phyloP scores from a whole-genome alignment of 2,113 vertebrate species.

The Eulacestoma nigropectus region DNA sequence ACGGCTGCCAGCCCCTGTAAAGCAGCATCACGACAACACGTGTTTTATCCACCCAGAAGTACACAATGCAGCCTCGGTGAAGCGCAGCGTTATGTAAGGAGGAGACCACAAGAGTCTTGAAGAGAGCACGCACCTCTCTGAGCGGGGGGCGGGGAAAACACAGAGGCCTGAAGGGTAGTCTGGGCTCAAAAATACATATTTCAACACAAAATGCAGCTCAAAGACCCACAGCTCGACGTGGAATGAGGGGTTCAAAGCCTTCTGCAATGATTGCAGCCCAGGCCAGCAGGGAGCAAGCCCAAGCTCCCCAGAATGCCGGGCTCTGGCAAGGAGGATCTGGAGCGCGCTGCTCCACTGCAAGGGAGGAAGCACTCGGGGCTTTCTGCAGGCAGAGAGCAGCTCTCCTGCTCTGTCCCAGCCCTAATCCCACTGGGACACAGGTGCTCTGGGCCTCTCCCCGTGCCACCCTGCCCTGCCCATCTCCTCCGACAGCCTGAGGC shows the following conservation, averaged over 20 bases:
- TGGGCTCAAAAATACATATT: background rate
- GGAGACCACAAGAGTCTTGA: accelerated
- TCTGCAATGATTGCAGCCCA: accelerated
- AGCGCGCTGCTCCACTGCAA: accelerated
- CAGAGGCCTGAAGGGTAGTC: accelerated
- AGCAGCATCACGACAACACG: background rate
- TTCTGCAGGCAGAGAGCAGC: background rate
- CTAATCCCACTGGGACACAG: background rate
- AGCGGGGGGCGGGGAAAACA: accelerated
- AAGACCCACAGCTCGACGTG: background rate
- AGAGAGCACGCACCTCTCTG: accelerated
- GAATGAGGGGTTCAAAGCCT: background rate
- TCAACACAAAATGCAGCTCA: background rate
- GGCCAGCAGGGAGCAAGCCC: background rate
- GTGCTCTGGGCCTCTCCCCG: accelerated
- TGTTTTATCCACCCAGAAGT: background rate
- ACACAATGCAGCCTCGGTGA: background rate
- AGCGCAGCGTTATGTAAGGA: background rate
- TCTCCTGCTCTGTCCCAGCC: background rate
- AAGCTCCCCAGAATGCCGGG: background rate
- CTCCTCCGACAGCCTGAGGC: background rate
- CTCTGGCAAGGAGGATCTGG: too few relatives aligned
- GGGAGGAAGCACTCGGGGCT: accelerated
- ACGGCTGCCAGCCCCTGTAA: background rate
- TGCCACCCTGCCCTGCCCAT: background rate